Base-by-base conservation (phyloP, 2,888 invertebrate genomes). In the Sarcophaga carnaria region DNA sequence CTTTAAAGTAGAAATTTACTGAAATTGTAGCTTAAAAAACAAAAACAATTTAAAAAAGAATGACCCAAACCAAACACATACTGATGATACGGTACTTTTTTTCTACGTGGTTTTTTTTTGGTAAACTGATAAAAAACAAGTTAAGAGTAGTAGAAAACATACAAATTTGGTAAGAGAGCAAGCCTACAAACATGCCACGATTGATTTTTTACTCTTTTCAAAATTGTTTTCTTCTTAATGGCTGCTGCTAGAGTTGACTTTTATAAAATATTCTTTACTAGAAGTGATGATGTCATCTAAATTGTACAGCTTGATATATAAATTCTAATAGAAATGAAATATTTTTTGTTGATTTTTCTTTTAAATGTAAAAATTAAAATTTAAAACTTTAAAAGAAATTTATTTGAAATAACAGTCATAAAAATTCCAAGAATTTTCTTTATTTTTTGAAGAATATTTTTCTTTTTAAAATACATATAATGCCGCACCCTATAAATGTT, bases 211-310 rank as follows among this genome's bases (percentile, higher is more conserved):
- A 11, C 17, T 17, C n/a, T n/a, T n/a, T 76, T 64, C 78, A 59
- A n/a, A 49, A 5, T 37, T 37, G 37, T 37, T 37, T 37, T 37
- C 37, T 10, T 54, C 10, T 72, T 80, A 54, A 10, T 59, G 20
- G 64, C 60, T 72, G 71, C 72, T 71, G 27, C 59, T 14, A 14
- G 37, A 37, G 59, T 37, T 8, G 11, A 47, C 47, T 45, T 47
- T 14, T 45, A 79, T 63, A 77, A 27, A 8, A 25, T 47, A 12
- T 54, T 14, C 14, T 54, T 14, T 54, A 4, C 4, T 37, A 17
- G 10, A 83, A 72, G 8, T 87, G 87, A 84, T 87, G 87, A 87
- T 87, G 87, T 87, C 87, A 87, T 87, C 79, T 76, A 64, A 87
- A 72, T 54, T 20, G 69, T 69, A 72, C 64, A 82, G 66, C 70